Conservation (phyloP, 2,888 invertebrate genomes). For the Monochamus alternatus region DNA sequence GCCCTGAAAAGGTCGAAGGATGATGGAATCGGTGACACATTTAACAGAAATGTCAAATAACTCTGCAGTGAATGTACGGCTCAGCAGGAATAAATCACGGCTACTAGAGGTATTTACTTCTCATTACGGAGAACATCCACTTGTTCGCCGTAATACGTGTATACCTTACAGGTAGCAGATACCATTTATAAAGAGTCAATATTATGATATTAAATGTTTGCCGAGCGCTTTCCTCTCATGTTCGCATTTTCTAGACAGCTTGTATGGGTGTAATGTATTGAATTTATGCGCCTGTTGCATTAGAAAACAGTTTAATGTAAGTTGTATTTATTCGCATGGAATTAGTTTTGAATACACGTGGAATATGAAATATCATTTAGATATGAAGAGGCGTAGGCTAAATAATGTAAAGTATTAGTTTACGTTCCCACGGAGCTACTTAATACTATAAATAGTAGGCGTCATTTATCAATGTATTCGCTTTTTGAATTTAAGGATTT, state of each 20-base stretch:
- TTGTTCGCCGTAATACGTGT: slow-evolving; percentile 13
- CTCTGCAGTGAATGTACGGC: slow-evolving; percentile 14
- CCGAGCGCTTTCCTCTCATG: slow-evolving; percentile 1
- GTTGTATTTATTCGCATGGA: too few relatives aligned
- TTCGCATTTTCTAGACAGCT: neutral
- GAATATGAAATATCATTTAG: neutral
- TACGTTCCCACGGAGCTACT: too few relatives aligned
- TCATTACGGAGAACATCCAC: slow-evolving; percentile 25
- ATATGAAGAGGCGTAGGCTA: too few relatives aligned
- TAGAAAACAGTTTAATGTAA: too few relatives aligned
- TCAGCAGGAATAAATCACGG: slow-evolving; percentile 18
- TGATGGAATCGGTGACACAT: slow-evolving; percentile 54
- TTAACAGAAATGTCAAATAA: slow-evolving; percentile 54
- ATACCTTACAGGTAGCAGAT: slow-evolving; percentile 24
- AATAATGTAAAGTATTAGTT: too few relatives aligned
- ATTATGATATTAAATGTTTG: slow-evolving; percentile 24
- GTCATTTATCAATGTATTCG: too few relatives aligned
- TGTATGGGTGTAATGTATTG: neutral
- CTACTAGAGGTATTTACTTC: slow-evolving; percentile 30
- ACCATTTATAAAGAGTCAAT: slow-evolving; percentile 25
- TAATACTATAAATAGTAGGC: too few relatives aligned
- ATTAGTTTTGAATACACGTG: neutral
- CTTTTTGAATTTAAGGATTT: too few relatives aligned
- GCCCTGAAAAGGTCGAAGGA: slow-evolving; percentile 51
- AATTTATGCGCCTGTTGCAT: too few relatives aligned